Conservation (phyloP, 2,797 vertebrate genomes). For the Muscicapa comitata region DNA sequence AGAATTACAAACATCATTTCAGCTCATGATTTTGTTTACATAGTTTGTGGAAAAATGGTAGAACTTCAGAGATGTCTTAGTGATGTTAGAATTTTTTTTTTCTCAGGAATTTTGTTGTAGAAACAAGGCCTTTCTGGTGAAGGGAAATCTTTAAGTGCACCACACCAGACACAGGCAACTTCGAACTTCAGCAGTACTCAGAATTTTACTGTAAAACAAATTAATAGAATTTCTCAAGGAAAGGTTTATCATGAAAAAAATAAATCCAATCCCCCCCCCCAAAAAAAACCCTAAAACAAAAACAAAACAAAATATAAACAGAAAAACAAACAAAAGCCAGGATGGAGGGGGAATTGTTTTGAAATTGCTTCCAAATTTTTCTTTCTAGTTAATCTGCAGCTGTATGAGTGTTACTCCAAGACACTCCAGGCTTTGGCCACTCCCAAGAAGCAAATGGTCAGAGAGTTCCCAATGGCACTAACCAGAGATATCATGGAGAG, state of each 20-base stretch:
- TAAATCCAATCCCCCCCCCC: too few relatives aligned
- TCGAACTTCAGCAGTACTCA: neutral
- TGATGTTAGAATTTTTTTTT: neutral
- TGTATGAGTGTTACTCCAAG: neutral
- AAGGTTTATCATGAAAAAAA: neutral
- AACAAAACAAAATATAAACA: neutral
- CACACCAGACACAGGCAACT: neutral
- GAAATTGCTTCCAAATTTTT: neutral
- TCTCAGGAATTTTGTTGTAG: neutral
- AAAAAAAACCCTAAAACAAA: neutral
- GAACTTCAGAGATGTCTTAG: neutral
- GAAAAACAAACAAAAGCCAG: neutral
- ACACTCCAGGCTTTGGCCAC: neutral
- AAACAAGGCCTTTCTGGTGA: neutral
- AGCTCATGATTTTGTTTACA: constrained; percentile 30
- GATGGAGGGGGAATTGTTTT: neutral
- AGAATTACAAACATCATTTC: constrained; percentile 34
- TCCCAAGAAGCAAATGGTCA: neutral
- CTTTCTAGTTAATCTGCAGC: neutral
- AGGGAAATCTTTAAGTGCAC: neutral
- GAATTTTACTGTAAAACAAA: neutral
- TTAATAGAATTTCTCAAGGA: neutral
- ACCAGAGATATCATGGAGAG: neutral
- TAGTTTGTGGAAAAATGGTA: constrained; percentile 26
- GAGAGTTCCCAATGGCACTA: neutral